Evolutionary conservation across 2,113 vertebrate species (phyloP).

Genomic region (Phocoena phocoena): DNA sequence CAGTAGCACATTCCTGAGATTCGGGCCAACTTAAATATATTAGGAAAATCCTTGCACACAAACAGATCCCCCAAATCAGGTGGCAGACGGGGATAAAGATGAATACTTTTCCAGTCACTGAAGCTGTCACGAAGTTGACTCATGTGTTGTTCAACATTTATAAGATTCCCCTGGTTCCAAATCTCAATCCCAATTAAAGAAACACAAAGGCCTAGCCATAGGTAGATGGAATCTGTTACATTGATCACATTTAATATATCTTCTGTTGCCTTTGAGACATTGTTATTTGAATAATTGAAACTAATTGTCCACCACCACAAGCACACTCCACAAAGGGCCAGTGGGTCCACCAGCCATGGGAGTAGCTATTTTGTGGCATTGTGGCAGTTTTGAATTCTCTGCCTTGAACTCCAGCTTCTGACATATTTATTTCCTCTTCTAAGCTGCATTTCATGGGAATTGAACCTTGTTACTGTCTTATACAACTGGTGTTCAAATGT

Average conservation of each 20-base stretch:
- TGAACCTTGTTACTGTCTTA: not conserved
- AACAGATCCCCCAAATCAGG: not conserved
- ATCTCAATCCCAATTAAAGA: constrained; percentile 73
- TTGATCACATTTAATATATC: constrained; percentile 63
- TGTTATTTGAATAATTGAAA: constrained; percentile 47
- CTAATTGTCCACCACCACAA: constrained; percentile 35
- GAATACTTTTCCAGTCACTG: not conserved
- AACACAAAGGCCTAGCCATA: constrained; percentile 48
- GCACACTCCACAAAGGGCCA: constrained; percentile 50
- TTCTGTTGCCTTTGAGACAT: constrained; percentile 14
- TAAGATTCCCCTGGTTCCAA: constrained; percentile 66
- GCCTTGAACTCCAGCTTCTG: constrained; percentile 28
- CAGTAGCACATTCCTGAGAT: not conserved
- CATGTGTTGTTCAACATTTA: not conserved
- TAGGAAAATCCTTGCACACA: not conserved
- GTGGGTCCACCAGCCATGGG: constrained; percentile 53
- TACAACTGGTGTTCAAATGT: constrained; percentile 65
- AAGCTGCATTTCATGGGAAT: not conserved
- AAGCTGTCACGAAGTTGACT: not conserved
- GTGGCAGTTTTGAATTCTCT: constrained; percentile 10
- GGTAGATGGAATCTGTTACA: constrained; percentile 53
- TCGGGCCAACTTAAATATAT: not conserved
- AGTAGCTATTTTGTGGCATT: not conserved
- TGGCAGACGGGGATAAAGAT: not conserved
- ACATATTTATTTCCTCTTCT: not conserved